phyloP scores from a whole-genome alignment of 2,113 vertebrate genomes.

The Lota lota region DNA sequence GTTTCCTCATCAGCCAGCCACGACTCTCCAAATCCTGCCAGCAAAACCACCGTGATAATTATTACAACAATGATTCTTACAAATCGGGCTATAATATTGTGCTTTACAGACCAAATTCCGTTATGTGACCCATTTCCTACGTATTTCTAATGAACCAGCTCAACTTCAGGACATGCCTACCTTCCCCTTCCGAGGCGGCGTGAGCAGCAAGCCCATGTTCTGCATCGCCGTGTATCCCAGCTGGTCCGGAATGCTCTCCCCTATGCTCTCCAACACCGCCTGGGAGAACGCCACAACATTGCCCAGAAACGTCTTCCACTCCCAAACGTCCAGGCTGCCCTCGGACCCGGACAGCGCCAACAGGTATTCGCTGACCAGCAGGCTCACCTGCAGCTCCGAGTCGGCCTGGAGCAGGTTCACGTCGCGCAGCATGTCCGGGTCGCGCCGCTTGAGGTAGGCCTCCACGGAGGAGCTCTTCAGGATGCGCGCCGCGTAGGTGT shows the following conservation, averaged over 20 bases:
- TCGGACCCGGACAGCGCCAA: background rate
- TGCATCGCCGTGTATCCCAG: conserved; percentile 31
- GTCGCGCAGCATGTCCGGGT: background rate
- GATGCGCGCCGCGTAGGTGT: conserved; percentile 36
- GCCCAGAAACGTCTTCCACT: conserved; percentile 32
- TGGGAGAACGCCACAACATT: conserved; percentile 49
- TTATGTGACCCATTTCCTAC: too few species aligned
- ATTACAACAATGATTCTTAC: too few species aligned
- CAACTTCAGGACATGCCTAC: background rate
- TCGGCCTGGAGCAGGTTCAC: conserved; percentile 4
- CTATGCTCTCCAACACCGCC: conserved; percentile 39
- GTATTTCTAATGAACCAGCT: too few species aligned
- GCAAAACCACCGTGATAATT: too few species aligned
- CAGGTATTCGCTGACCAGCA: background rate
- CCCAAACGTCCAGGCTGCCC: conserved; percentile 7
- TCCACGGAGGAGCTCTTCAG: conserved; percentile 9
- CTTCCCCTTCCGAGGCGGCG: conserved; percentile 16
- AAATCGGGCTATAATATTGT: too few species aligned
- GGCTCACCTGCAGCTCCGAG: conserved; percentile 26
- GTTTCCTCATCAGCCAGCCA: too few species aligned
- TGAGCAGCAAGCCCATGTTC: conserved; percentile 49
- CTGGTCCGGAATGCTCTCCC: conserved; percentile 40
- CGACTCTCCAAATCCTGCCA: too few species aligned
- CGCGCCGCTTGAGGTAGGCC: conserved; percentile 24
- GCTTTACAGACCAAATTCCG: too few species aligned